Conservation (phyloP, 1,140 invertebrate species). For the Anastatus disparis region DNA sequence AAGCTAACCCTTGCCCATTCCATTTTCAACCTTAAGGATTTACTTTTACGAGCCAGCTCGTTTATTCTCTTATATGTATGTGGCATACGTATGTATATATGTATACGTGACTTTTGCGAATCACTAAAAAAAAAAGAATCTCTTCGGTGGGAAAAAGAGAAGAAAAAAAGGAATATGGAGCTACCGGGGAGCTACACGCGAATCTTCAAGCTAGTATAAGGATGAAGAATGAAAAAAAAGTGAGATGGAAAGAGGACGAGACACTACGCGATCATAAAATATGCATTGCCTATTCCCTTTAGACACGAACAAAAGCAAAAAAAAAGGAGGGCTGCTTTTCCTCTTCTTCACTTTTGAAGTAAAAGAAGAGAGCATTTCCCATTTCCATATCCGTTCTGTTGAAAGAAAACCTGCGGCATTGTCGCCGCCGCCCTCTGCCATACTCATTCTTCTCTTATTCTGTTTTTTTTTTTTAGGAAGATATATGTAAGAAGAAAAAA, state of each 20-base stretch:
- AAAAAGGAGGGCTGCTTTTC: slow-evolving; percentile 44
- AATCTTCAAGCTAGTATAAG: slow-evolving; percentile 33
- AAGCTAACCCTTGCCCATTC: neutral
- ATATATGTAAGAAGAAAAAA: too few relatives aligned
- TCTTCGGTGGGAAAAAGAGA: too few relatives aligned
- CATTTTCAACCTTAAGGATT: neutral
- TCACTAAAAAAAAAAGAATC: slow-evolving; percentile 31
- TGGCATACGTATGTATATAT: slow-evolving; percentile 4
- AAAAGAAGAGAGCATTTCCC: slow-evolving; percentile 43
- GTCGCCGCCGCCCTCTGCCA: neutral
- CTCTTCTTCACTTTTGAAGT: neutral
- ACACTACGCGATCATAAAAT: slow-evolving; percentile 58
- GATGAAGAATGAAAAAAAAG: slow-evolving; percentile 29
- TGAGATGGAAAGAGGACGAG: slow-evolving; percentile 30
- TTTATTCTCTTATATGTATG: slow-evolving; percentile 17
- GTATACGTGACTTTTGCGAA: slow-evolving; percentile 46
- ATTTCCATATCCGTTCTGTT: slow-evolving; percentile 56
- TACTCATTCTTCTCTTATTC: neutral
- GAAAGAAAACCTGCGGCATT: neutral
- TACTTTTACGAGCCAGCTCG: neutral
- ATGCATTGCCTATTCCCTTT: slow-evolving; percentile 59
- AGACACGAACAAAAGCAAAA: slow-evolving; percentile 50
- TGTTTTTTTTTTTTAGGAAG: neutral
- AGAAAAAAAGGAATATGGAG: too few relatives aligned
- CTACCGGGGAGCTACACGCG: too few relatives aligned